Evolutionary conservation across 2,888 invertebrate species (phyloP), one percentile per base, ranked within the genome.

Genomic region (Syrista parreyssii): DNA sequence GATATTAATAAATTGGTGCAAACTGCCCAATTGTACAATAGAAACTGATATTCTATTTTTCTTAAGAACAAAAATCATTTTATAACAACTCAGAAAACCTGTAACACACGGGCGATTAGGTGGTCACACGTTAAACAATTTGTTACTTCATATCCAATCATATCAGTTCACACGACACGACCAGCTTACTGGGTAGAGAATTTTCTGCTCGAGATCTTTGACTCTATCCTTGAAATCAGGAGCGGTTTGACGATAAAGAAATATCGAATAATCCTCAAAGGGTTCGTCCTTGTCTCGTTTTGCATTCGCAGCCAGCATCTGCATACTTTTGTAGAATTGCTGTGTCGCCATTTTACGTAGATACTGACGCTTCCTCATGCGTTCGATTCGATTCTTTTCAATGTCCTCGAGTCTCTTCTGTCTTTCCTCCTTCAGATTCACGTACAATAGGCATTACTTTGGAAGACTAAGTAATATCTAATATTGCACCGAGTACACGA

Each of bases 141-240:
- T 55, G 55, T 55, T 71, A 71, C 23, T 71, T 31, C 31, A 71
- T 33, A 32, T 71, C 71, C 71, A 55, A 55, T 55, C 23, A 55
- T 23, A 23, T 55, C 23, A 55, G 68, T 73, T 68, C 77, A 77
- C 77, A 77, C 74, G 68, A 30, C 71, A 33, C 75, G 76, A 78
- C 83, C 79, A 83, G 89, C 95, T 95, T 95, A 95, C 95, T 89
- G 95, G 95, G 91, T 94, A 94, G 84, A 95, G 93, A 85, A 96
- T 93, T 92, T 95, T 95, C 92, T 94, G 93, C 91, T 95, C 97
- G 89, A 97, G 93, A 86, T 95, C 95, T 94, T 95, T 96, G 81
- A 97, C 96, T 81, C 97, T 94, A 91, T 96, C 96, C 92, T 95
- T 95, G 92, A 97, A 97, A 89, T 96, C 94, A 11, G 96, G 96